These are phyloP conservation scores for Drosophila bipectinata DNA, from an alignment of 1,140 invertebrate genomes.

Conservation along the genomic window DNA sequence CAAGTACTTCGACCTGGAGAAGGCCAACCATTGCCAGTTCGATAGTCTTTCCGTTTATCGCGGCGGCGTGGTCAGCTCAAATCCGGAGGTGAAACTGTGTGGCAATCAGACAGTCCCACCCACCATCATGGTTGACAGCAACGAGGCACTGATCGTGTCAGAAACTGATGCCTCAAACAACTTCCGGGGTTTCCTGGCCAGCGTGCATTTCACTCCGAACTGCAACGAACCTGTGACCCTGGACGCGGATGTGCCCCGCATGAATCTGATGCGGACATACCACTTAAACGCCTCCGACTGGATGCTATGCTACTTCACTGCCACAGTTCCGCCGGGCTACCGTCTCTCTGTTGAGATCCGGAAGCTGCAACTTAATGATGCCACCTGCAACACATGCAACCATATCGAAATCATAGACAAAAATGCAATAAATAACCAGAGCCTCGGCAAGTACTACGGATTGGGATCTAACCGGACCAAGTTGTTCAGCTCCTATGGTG, in stretches of 20 bases:
- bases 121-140: conserved; percentile 86
- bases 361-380: conserved; percentile 84
- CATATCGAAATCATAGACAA: conserved; percentile 90
- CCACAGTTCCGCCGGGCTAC: conserved; percentile 77
- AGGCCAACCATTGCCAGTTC: conserved; percentile 61
- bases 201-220: conserved; percentile 87
- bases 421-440: conserved; percentile 84
- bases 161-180: conserved; percentile 81
- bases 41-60: conserved; percentile 88
- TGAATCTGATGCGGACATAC: conserved; percentile 55
- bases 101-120: conserved; percentile 86
- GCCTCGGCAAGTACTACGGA: conserved; percentile 87
- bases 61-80: conserved; percentile 83
- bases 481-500: conserved; percentile 85
- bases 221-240: conserved; percentile 72
- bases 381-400: conserved; percentile 84
- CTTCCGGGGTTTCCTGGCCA: conserved; percentile 86
- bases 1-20: conserved; percentile 85
- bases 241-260: conserved; percentile 39
- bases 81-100: conserved; percentile 86
- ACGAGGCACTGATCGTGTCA: conserved; percentile 86
- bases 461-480: conserved; percentile 84
- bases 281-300: conserved; percentile 66
- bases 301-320: conserved; percentile 84
- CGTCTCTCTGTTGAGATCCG: conserved; percentile 86